Conservation (phyloP, 1,140 invertebrate species). For the Drosophila parvula region DNA sequence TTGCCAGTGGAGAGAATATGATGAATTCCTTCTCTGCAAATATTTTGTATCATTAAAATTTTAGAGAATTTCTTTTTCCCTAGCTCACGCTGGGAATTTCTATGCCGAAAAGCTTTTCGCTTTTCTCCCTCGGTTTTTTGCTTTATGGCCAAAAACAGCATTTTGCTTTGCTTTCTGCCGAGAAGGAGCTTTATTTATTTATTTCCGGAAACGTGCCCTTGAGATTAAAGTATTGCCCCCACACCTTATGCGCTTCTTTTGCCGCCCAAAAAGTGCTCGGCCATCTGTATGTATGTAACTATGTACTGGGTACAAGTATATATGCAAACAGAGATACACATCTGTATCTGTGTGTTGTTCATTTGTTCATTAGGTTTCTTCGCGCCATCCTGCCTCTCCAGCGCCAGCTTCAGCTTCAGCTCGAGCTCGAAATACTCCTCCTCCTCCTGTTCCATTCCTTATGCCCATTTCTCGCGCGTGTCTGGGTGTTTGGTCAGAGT, state of each 20-base stretch:
- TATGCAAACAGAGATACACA: conserved; percentile 32
- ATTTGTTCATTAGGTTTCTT: conserved; percentile 76
- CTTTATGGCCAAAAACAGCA: conserved; percentile 21
- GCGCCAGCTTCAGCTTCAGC: not conserved
- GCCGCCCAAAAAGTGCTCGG: conserved; percentile 15
- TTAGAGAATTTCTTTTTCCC: conserved; percentile 48
- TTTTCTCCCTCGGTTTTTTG: conserved; percentile 21
- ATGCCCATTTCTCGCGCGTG: conserved; percentile 33
- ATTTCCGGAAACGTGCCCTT: conserved; percentile 82
- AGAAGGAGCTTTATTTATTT: conserved; percentile 76
- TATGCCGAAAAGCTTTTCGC: conserved; percentile 35
- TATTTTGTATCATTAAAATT: conserved; percentile 79
- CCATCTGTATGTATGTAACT: conserved; percentile 28
- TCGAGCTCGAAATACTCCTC: not conserved
- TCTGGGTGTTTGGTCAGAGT: conserved; percentile 37
- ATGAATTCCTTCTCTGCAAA: conserved; percentile 51
- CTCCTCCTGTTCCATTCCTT: not conserved
- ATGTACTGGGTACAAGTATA: conserved; percentile 25
- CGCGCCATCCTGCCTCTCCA: conserved; percentile 29
- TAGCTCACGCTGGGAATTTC: conserved; percentile 1
- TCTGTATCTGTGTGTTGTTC: conserved; percentile 39
- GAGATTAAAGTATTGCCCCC: conserved; percentile 66
- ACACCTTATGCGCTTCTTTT: not conserved
- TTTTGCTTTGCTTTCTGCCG: conserved; percentile 26
- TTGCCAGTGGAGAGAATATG: conserved; percentile 4